Conservation (phyloP, 2,888 invertebrate species). For the Elmis aenea region DNA sequence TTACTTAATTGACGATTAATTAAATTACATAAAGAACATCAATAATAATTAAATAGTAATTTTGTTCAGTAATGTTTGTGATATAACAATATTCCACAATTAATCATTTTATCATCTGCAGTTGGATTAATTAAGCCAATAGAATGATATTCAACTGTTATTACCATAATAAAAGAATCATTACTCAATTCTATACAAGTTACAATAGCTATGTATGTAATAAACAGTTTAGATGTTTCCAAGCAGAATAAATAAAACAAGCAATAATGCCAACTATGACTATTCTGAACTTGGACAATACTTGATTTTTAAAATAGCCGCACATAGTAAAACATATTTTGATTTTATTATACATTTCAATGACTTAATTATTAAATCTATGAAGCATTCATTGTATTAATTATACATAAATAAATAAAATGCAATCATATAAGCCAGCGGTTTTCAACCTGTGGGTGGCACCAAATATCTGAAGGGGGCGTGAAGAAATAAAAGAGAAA, state of each 20-base stretch:
- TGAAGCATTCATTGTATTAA: too few species aligned
- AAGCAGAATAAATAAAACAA: too few species aligned
- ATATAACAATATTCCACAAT: constrained; percentile 28
- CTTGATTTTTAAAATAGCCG: neutral
- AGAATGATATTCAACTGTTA: constrained; percentile 26
- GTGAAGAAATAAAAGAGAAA: too few species aligned
- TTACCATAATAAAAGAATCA: constrained; percentile 32
- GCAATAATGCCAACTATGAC: too few species aligned
- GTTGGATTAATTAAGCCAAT: constrained; percentile 28
- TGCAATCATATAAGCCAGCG: too few species aligned
- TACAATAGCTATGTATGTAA: too few species aligned
- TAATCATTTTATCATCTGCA: constrained; percentile 34
- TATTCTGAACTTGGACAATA: neutral
- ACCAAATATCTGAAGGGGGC: too few species aligned
- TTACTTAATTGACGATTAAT: constrained; percentile 41
- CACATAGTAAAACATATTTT: constrained; percentile 2
- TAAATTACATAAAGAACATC: constrained; percentile 36
- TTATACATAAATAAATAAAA: too few species aligned
- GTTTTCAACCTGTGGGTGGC: too few species aligned
- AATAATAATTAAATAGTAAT: constrained; percentile 36
- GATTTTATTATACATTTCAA: constrained; percentile 3
- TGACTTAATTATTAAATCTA: too few species aligned
- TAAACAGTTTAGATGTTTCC: too few species aligned
- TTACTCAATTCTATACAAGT: too few species aligned
- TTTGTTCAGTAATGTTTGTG: constrained; percentile 28